Conservation (phyloP, 2,113 vertebrate species). For the Tonatia bakeri region DNA sequence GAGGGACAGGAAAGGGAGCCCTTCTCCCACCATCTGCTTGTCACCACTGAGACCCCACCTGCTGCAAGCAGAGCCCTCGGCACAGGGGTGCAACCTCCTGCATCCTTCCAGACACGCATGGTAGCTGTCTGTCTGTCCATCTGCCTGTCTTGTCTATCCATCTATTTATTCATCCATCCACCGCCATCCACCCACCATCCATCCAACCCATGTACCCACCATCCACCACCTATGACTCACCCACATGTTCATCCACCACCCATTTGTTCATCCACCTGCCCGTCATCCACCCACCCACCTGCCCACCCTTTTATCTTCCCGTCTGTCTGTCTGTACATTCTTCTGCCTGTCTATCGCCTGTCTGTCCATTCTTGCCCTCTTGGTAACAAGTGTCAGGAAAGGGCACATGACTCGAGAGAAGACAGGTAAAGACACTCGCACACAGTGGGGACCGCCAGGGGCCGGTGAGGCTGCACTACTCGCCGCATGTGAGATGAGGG, state of each 20-base stretch:
- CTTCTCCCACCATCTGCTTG: rapidly evolving
- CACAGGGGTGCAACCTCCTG: background rate
- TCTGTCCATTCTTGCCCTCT: background rate
- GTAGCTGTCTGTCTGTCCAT: background rate
- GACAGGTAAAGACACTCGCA: rapidly evolving
- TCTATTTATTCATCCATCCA: rapidly evolving
- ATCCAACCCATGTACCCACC: too few species aligned
- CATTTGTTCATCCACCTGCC: background rate
- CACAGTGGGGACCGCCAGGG: background rate
- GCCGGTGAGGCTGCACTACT: too few species aligned
- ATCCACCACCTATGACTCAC: background rate
- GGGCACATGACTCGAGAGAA: background rate
- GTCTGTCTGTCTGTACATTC: background rate
- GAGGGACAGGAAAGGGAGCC: rapidly evolving
- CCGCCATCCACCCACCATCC: background rate
- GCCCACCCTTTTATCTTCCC: background rate
- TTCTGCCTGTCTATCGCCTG: background rate
- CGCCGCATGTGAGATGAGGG: rapidly evolving
- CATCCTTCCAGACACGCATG: background rate
- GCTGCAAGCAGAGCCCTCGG: background rate
- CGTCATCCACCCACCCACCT: too few species aligned
- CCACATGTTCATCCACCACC: background rate
- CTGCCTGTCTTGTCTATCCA: rapidly evolving
- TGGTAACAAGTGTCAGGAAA: background rate
- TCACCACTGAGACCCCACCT: background rate